Evolutionary conservation across 2,888 invertebrate genomes (phyloP).

Genomic region (Trichopoda pennipes): DNA sequence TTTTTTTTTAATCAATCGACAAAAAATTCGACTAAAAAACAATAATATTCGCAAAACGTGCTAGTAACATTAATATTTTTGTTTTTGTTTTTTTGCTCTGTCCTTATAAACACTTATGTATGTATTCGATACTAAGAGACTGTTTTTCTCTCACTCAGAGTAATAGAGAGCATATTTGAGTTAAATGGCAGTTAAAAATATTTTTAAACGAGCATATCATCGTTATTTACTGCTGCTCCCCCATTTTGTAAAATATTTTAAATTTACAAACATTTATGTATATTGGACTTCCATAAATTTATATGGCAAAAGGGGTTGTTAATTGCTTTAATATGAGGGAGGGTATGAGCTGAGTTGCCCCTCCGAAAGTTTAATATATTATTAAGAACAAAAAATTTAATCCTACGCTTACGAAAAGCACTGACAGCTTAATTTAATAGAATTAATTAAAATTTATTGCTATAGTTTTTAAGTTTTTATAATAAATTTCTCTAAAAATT

Average conservation of each 20-base stretch:
- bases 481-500: too few species aligned
- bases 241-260: conserved; percentile 43
- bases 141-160: background rate
- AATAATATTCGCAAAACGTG: conserved; percentile 52
- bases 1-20: too few species aligned
- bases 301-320: conserved; percentile 46
- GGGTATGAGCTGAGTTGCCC: conserved; percentile 19
- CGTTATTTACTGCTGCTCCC: conserved; percentile 40
- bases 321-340: background rate
- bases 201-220: conserved; percentile 38
- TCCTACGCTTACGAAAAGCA: background rate
- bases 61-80: conserved; percentile 17
- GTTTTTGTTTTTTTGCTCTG: background rate
- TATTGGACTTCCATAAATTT: conserved; percentile 5
- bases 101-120: background rate
- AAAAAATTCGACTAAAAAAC: conserved; percentile 6
- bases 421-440: conserved; percentile 12
- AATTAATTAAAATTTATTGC: background rate
- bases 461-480: too few species aligned
- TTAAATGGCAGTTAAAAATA: conserved; percentile 18
- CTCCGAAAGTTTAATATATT: background rate
- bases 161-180: conserved; percentile 5
- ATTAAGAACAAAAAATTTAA: background rate
- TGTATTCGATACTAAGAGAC: background rate
- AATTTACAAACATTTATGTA: conserved; percentile 14